Conservation (phyloP, 2,888 invertebrate genomes). For the Lasiommata megera region DNA sequence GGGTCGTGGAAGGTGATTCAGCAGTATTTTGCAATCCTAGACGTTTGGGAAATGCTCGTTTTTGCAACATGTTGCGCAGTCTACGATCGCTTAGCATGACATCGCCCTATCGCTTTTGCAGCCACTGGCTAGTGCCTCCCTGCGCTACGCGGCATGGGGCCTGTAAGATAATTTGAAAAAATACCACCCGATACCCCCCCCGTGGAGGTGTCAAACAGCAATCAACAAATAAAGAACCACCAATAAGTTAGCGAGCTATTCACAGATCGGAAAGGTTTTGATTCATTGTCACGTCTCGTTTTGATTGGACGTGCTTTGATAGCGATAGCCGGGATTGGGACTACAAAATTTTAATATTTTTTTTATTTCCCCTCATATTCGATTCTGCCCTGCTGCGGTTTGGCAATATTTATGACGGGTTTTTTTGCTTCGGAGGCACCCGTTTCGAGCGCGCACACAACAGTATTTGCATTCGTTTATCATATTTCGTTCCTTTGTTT, state of each 20-base stretch:
- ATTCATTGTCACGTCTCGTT: conserved; percentile 79
- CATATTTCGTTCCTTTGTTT: conserved; percentile 28
- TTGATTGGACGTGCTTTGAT: conserved; percentile 81
- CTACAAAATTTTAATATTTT: conserved; percentile 72
- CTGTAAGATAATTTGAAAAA: conserved; percentile 70
- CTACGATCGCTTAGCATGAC: too few relatives aligned
- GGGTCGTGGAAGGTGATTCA: too few relatives aligned
- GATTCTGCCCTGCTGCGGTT: conserved; percentile 68
- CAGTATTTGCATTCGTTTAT: conserved; percentile 48
- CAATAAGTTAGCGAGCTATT: conserved; percentile 77
- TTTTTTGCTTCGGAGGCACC: conserved; percentile 61
- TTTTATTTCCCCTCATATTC: conserved; percentile 67
- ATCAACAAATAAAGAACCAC: conserved; percentile 75
- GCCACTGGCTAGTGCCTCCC: too few relatives aligned
- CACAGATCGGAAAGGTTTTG: conserved; percentile 72
- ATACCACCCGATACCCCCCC: conserved; percentile 62
- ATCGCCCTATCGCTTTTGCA: too few relatives aligned
- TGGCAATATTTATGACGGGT: conserved; percentile 66
- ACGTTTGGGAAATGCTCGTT: too few relatives aligned
- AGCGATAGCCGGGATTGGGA: conserved; percentile 76
- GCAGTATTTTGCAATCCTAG: too few relatives aligned
- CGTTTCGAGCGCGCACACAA: conserved; percentile 41
- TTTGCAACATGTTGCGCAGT: too few relatives aligned
- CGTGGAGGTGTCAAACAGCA: conserved; percentile 72
- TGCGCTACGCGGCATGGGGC: too few relatives aligned